Evolutionary conservation across 1,140 invertebrate genomes (phyloP), one percentile per base, ranked within the genome.

Genomic region (Drosophila littoralis): DNA sequence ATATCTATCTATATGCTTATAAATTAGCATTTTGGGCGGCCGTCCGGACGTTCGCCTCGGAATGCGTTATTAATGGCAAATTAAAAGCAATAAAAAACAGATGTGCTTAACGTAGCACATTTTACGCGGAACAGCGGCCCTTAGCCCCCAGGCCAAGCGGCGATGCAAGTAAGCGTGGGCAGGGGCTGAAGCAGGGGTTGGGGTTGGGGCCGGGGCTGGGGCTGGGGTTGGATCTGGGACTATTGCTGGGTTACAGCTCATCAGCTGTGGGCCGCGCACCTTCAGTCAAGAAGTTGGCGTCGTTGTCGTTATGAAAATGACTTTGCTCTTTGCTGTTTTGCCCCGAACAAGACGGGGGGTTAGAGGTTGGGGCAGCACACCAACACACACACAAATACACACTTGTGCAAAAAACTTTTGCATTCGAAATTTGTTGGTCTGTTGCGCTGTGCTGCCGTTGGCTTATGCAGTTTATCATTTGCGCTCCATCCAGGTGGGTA

Each of bases 71-170:
- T 91, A 91, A 91, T 91, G 90, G 90, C 90, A 90, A 91, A 91
- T 91, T 91, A 91, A 91, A 91, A 91, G 90, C 86, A 91, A 91
- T 91, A 91, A 91, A 91, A 91, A 91, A 88, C 90, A 91, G 90
- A 91, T 91, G 90, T 91, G 90, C 90, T 91, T 90, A 91, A 88
- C 86, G 81, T 84, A 78, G 90, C 90, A 90, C 80, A 91, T 88
- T 91, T 83, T 83, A 77, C 79, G 68, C 75, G 55, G 17, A 43
- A 13, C 48, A 52, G 46, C 40, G 22, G 17, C 57, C 55, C 17
- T 13, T 28, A n/a, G 15, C 10, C 54, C 33, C 32, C 0, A 3
- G 51, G 0, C 50, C 33, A 12, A 9, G 28, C 12, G n/a, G 28
- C 12, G 38, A 15, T 58, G 55, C 55, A 55, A 55, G 52, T 51